Base-by-base conservation (phyloP, 2,113 vertebrate species). In the Nettapus auritus region DNA sequence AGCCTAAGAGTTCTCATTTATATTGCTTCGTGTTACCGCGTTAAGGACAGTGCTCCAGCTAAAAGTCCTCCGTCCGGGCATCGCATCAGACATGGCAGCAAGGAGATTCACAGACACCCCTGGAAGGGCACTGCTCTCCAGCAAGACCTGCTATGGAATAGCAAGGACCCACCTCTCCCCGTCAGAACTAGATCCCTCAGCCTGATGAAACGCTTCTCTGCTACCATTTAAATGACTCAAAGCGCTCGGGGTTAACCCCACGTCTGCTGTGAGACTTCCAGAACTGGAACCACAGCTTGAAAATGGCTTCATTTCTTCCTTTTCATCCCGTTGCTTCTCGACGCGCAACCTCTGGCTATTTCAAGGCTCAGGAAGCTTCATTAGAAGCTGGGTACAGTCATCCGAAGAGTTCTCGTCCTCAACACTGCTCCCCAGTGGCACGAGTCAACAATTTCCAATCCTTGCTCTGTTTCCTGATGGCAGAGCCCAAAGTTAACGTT, bases 81-180 rank as follows among this genome's bases (percentile, higher is more conserved):
- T 2, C 3, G 4, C 28, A 6, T 5, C 1, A 4, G 67, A 34
- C 1, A 13, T 2, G 1, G 8, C n/a, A 33, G 50, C 11, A 7
- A 38, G 70, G 22, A 50, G 8, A 17, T 26, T 15, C 23, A 82
- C n/a, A 16, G 46, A 7, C 46, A 50, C 4, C 64, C 52, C 48
- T 1, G 8, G 38, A 9, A 21, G 18, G 74, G 25, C 2, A 13
- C 13, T 36, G 4, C 57, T 9, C 64, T 10, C 17, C 36, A 13
- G 63, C 56, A 40, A 2, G 7, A 29, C 34, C 23, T 0, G 6
- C 34, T 9, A 2, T 21, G 11, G 8, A 21, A 19, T 3, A 33
- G 0, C 3, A 8, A 46, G 56, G 55, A 25, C 5, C 60, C 81
- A 16, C 21, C 34, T 13, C 29, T 33, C 56, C 3, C 1, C 0